phyloP scores from a whole-genome alignment of 1,140 invertebrate genomes.

The Euglossa dilemma region DNA sequence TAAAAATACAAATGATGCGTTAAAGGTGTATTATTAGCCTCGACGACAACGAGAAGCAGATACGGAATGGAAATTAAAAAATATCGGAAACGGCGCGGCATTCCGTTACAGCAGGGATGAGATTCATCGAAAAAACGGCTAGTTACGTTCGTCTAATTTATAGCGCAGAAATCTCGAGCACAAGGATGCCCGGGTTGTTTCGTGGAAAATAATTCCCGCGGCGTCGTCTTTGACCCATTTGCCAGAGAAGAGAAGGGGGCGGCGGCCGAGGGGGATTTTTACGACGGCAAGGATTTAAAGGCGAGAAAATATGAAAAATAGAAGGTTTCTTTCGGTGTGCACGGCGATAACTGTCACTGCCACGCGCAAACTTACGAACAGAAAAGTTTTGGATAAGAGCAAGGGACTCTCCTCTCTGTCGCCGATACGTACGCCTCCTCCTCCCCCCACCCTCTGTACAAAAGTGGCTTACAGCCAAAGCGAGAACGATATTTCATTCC shows the following conservation, averaged over 20 bases:
- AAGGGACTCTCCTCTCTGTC: background rate
- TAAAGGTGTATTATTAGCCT: no score
- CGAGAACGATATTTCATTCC: slow-evolving; percentile 17
- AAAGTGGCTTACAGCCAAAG: slow-evolving; percentile 35
- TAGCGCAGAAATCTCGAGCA: background rate
- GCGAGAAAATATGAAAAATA: slow-evolving; percentile 28
- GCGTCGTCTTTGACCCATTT: slow-evolving; percentile 23
- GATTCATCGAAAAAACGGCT: background rate
- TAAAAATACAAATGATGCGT: no score
- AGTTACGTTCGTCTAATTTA: background rate
- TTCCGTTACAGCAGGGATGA: no score
- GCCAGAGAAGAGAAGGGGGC: no score
- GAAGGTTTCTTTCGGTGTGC: background rate
- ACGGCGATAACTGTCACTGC: slow-evolving; percentile 20
- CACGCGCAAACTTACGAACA: slow-evolving; percentile 27
- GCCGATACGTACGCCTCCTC: background rate
- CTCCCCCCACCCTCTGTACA: background rate
- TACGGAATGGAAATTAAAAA: no score
- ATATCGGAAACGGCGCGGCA: no score
- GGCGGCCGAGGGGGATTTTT: background rate
- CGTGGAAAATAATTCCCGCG: slow-evolving; percentile 10
- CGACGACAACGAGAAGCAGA: no score
- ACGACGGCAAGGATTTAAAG: slow-evolving; percentile 8
- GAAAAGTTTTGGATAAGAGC: slow-evolving; percentile 36
- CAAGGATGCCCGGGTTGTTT: background rate